phyloP scores from a whole-genome alignment of 2,888 invertebrate species.

The Epinotia demarniana region DNA sequence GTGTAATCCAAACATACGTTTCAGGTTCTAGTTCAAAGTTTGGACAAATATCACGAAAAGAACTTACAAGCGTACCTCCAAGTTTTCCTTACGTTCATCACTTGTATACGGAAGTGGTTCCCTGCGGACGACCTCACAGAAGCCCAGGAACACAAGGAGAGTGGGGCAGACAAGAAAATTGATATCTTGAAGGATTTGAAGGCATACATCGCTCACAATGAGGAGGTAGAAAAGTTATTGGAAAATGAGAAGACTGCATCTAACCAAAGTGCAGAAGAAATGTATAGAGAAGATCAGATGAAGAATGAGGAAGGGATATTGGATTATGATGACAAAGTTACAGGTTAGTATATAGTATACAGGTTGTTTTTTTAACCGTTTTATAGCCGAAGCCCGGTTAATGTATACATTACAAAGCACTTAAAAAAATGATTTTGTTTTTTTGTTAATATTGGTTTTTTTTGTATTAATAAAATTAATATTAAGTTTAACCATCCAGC shows the following conservation, averaged over 20 bases:
- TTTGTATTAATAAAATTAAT: no score
- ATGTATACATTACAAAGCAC: no score
- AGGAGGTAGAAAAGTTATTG: constrained; percentile 67
- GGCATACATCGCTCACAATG: constrained; percentile 68
- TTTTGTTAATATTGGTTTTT: no score
- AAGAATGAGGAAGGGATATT: constrained; percentile 65
- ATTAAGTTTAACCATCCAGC: no score
- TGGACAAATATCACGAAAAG: constrained; percentile 83
- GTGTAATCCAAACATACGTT: constrained; percentile 39
- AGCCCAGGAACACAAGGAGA: constrained; percentile 20
- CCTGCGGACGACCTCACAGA: constrained; percentile 47
- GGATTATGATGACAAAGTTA: constrained; percentile 70
- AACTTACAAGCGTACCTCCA: constrained; percentile 87
- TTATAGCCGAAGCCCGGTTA: no score
- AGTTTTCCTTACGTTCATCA: constrained; percentile 88
- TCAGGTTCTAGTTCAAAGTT: constrained; percentile 86
- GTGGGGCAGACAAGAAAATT: constrained; percentile 46
- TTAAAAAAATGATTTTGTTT: no score
- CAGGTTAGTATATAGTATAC: constrained; percentile 55
- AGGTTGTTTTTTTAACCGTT: neutral
- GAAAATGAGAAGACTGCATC: constrained; percentile 65
- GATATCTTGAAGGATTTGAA: constrained; percentile 68
- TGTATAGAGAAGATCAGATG: constrained; percentile 80
- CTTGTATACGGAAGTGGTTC: constrained; percentile 86
- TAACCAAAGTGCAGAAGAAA: constrained; percentile 76